phyloP scores from a whole-genome alignment of 2,797 vertebrate species.

The Esox lucius region DNA sequence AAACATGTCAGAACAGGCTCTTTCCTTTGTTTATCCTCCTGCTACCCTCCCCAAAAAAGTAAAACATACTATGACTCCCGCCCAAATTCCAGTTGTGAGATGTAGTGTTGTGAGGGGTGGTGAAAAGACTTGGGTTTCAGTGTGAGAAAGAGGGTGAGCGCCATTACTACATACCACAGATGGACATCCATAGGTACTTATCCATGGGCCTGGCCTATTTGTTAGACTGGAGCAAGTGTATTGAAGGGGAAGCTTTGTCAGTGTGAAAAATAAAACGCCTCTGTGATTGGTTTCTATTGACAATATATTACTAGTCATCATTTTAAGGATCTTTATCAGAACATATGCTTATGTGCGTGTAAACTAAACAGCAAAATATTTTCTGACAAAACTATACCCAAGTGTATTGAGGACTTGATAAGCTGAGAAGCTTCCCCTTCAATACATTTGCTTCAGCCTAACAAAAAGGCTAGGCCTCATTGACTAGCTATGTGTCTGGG shows the following conservation, averaged over 20 bases:
- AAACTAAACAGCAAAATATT: too few species aligned
- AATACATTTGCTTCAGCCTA: too few species aligned
- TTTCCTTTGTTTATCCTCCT: slow-evolving; percentile 48
- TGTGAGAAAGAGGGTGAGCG: slow-evolving; percentile 36
- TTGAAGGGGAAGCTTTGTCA: too few species aligned
- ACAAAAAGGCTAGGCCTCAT: too few species aligned
- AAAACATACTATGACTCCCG: slow-evolving; percentile 44
- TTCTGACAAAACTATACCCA: too few species aligned
- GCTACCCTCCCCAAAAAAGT: slow-evolving; percentile 36
- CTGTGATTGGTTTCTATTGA: too few species aligned
- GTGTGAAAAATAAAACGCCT: too few species aligned
- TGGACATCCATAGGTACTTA: background rate
- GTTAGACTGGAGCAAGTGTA: background rate
- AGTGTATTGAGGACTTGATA: too few species aligned
- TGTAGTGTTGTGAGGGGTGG: slow-evolving; percentile 51
- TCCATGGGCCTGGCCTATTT: background rate
- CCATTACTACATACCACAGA: slow-evolving; percentile 13
- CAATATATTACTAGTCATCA: too few species aligned
- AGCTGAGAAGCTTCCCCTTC: too few species aligned
- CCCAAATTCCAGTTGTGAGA: slow-evolving; percentile 55
- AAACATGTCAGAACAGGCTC: slow-evolving; percentile 58
- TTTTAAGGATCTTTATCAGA: too few species aligned
- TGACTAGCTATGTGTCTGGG: slow-evolving; percentile 51
- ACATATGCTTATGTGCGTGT: too few species aligned
- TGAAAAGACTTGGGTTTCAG: slow-evolving; percentile 43